Evolutionary conservation across 2,797 vertebrate species (phyloP), one percentile per base, ranked within the genome.

Genomic region (Xyrichtys novacula): DNA sequence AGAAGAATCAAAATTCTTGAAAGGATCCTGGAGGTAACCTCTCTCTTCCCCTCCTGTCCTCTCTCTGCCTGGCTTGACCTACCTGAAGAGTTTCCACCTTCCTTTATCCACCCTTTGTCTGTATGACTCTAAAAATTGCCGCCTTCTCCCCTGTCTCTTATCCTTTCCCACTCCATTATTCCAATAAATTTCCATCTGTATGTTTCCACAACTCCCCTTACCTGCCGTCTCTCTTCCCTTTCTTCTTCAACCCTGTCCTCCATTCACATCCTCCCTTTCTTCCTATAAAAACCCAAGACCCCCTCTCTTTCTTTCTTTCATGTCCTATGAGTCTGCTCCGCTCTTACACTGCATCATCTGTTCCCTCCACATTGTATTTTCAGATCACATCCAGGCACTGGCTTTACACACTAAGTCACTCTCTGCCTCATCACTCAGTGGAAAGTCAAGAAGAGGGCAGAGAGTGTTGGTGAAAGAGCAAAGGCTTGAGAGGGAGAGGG

Each of bases 341-440:
- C 25, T 68, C 65, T 70, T 71, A 84, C 70, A 67, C 62, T 53
- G 66, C 62, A 74, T 78, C 52, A 55, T 71, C 76, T 76, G 60
- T 76, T 78, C 66, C 46, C 63, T 71, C 52, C 40, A 32, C 81
- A 78, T 83, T 85, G 79, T 65, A 78, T 86, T 82, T 86, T 80
- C 81, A 80, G 71, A 78, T 82, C 85, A 86, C 84, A 88, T 80
- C 80, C 65, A 36, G 60, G 38, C 42, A n/a, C 71, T 76, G 79
- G 81, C 80, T 89, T 85, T 71, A 84, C 64, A 81, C 85, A 77
- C 73, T 74, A 84, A 85, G 80, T 79, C 84, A 85, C 78, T 83
- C 77, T 72, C 66, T 84, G 85, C 66, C 69, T 89, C 84, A 86
- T 85, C 85, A 84, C 68, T 77, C 82, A 81, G 71, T 61, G 53